Conservation (phyloP, 2,797 vertebrate species). For the Heteromormyrus szaboi region DNA sequence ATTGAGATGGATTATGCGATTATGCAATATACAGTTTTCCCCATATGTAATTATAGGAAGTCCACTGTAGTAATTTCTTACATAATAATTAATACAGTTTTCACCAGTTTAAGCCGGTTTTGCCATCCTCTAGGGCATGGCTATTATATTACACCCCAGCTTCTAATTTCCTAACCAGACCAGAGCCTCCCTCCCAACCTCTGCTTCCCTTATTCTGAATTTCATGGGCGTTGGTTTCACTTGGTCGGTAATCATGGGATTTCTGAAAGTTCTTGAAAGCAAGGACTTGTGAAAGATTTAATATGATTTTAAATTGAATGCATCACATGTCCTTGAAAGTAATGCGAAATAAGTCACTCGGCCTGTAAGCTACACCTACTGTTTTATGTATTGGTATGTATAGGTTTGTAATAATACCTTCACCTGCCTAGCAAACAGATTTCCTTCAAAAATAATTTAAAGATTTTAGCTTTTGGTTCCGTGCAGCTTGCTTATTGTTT, state of each 20-base stretch:
- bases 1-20: neutral
- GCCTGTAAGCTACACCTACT: neutral
- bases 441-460: neutral
- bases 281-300: constrained; percentile 6
- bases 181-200: neutral
- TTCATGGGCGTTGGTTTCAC: neutral
- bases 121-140: too few species aligned
- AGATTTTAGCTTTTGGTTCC: neutral
- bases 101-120: neutral
- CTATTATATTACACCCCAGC: neutral
- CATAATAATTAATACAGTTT: neutral
- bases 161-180: neutral
- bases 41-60: neutral
- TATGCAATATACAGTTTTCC: neutral
- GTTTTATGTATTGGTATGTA: neutral
- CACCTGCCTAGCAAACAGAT: neutral
- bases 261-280: neutral
- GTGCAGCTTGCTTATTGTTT: neutral
- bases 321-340: neutral
- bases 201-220: neutral
- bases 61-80: neutral
- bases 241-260: neutral
- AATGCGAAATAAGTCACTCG: neutral
- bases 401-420: neutral
- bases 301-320: neutral